Percentiles rank a stretch among this genome's conserved stretches.
Conservation (phyloP, 2,797 vertebrate species). For the Coracias cyanogaster region DNA sequence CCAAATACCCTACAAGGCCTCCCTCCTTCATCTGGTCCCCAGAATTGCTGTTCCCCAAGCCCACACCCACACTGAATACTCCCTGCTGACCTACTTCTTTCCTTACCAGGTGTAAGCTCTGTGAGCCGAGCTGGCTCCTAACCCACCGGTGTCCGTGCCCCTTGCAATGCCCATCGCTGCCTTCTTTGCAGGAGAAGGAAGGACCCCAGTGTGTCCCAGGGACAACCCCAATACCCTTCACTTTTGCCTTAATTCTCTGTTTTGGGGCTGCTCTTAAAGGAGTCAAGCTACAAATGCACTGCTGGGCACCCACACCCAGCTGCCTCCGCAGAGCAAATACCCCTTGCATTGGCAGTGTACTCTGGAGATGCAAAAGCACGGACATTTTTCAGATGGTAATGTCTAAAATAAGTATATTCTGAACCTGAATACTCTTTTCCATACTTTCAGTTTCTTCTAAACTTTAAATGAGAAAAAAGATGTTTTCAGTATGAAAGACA, state of each 20-base stretch:
- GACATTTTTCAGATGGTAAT: not conserved
- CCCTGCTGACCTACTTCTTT: not conserved
- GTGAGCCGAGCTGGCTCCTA: not conserved
- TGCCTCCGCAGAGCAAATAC: not conserved
- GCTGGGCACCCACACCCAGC: too few species aligned
- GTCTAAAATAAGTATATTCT: not conserved
- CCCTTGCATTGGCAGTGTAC: accelerated
- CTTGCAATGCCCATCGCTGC: accelerated
- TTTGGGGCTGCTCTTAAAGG: not conserved
- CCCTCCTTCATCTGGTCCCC: not conserved
- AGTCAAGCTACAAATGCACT: not conserved
- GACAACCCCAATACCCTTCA: not conserved
- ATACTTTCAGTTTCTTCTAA: not conserved
- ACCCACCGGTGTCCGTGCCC: too few species aligned
- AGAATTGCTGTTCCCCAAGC: not conserved
- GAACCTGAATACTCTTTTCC: not conserved
- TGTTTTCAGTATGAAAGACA: not conserved
- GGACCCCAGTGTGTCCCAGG: not conserved
- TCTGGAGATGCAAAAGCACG: not conserved
- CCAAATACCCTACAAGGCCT: not conserved
- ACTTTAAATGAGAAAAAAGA: not conserved
- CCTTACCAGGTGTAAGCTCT: not conserved
- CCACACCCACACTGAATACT: not conserved
- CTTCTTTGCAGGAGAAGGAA: not conserved
- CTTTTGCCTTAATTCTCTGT: not conserved